Evolutionary conservation across 1,140 invertebrate species (phyloP), one percentile per base, ranked within the genome.

Genomic region (Saccostrea echinata): DNA sequence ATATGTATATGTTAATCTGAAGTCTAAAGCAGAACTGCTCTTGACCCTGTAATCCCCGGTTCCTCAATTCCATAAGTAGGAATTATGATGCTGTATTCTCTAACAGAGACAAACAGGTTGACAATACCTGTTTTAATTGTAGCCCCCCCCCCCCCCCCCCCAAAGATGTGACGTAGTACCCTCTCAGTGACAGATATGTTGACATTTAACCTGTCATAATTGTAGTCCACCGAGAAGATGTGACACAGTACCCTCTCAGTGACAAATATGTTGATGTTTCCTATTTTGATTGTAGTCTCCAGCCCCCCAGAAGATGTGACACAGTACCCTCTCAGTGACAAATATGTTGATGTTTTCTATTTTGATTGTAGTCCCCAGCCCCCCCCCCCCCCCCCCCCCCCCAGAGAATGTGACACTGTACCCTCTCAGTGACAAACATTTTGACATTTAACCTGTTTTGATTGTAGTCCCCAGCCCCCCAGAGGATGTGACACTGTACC

Each of bases 401-500:
- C 24, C 18, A n/a, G 61, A 88, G 24, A 90, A 90, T 57, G 35
- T 92, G 27, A 88, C 35, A 9, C 53, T 87, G 30, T 82, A 64
- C 18, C 68, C 88, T 27, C 27, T 89, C 21, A 83, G 68, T n/a
- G 55, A 71, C n/a, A 71, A 4, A 24, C 12, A 12, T 53, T 13
- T 55, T 55, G 11, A 55, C 1, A 9, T 13, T 16, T 13, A 55
- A 8, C 0, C 55, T 21, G 12, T 57, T 57, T 30, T 71, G n/a
- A 27, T 43, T 86, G 0, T 85, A 93, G 92, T 86, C 21, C 92
- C 92, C 1, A 87, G 88, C 27, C 84, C 92, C 3, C 92, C 92
- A 0, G 68, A 88, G 30, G 91, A 91, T 53, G 51, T 92, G 24
- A 89, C 52, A 0, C 61, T 88, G 27, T 84, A 71, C 16, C 61